These are phyloP conservation scores for Melipona beecheii DNA, from an alignment of 2,888 invertebrate species.

Conservation along the genomic window DNA sequence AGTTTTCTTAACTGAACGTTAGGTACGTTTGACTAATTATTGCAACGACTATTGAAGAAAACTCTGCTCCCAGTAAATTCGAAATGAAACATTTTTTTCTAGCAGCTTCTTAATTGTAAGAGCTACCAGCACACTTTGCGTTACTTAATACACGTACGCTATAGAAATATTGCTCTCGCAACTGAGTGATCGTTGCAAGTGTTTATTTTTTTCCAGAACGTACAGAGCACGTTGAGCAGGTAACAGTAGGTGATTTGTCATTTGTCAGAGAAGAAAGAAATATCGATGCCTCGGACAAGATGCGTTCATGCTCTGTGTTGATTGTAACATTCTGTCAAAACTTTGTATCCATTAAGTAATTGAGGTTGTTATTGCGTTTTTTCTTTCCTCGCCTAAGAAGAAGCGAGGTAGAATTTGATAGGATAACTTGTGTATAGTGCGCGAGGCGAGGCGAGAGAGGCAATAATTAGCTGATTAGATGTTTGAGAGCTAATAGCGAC, in stretches of 20 bases:
- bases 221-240: too few relatives aligned
- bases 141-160: too few relatives aligned
- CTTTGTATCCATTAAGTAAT: not conserved
- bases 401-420: too few relatives aligned
- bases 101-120: not conserved
- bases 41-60: not conserved
- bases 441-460: not conserved
- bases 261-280: too few relatives aligned
- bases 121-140: not conserved
- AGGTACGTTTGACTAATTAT: not conserved
- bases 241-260: not conserved
- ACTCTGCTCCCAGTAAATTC: too few relatives aligned
- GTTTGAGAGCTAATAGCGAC: not conserved
- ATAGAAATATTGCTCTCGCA: too few relatives aligned
- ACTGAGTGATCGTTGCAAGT: too few relatives aligned
- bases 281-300: too few relatives aligned
- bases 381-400: not conserved
- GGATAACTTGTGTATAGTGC: not conserved
- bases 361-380: not conserved
- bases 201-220: too few relatives aligned
- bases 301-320: too few relatives aligned
- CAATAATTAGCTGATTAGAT: not conserved
- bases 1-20: not conserved
- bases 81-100: not conserved
- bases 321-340: not conserved